Conservation (phyloP, 2,888 invertebrate genomes). For the Maniola hyperantus region DNA sequence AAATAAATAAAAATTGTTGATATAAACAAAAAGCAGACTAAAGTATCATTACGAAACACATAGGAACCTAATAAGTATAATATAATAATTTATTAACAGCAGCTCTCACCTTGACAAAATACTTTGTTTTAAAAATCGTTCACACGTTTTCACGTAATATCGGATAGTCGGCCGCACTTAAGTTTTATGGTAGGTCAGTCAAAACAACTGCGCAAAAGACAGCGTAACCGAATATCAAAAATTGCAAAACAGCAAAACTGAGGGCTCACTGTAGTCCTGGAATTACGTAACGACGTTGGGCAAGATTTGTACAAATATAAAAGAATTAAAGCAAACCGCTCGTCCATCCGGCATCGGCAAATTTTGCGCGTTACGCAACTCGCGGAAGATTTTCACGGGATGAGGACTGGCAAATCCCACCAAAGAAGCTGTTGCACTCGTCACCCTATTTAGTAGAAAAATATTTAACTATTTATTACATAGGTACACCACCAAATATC, state of each 20-base stretch:
- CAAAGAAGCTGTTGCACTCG: too few relatives aligned
- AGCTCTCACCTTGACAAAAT: constrained; percentile 35
- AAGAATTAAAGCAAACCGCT: constrained; percentile 60
- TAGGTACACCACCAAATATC: too few relatives aligned
- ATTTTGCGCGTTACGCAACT: constrained; percentile 62
- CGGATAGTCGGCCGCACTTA: constrained; percentile 23
- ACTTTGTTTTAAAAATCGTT: neutral
- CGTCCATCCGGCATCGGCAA: constrained; percentile 58
- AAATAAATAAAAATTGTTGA: too few relatives aligned
- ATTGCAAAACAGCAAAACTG: constrained; percentile 66
- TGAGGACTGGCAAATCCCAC: neutral
- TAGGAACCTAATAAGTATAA: too few relatives aligned
- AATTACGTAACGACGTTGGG: constrained; percentile 71
- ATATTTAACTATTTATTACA: too few relatives aligned
- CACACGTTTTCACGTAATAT: constrained; percentile 20
- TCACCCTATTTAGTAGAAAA: too few relatives aligned
- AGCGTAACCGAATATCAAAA: constrained; percentile 63
- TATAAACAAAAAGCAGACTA: too few relatives aligned
- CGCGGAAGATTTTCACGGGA: constrained; percentile 51
- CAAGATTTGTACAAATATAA: constrained; percentile 69
- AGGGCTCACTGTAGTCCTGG: constrained; percentile 69
- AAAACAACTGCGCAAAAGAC: constrained; percentile 57
- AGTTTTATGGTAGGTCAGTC: constrained; percentile 53
- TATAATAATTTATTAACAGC: too few relatives aligned
- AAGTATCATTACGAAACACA: too few relatives aligned